phyloP scores from a whole-genome alignment of 2,797 vertebrate species.

The Melanotaenia nigrans region DNA sequence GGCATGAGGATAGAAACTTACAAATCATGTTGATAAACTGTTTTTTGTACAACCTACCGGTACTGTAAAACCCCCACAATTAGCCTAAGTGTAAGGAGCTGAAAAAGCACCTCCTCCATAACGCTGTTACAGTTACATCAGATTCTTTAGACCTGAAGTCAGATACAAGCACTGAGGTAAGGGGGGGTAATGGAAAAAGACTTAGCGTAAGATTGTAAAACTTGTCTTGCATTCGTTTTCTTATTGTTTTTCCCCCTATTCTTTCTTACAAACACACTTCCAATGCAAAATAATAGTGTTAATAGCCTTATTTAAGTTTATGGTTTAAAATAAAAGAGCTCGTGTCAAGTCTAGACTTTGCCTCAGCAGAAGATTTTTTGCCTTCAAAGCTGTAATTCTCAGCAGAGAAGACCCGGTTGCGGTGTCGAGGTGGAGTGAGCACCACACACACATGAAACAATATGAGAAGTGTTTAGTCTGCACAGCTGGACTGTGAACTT shows the following conservation, averaged over 20 bases:
- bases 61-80: too few species aligned
- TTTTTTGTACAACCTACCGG: too few species aligned
- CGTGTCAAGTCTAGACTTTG: conserved; percentile 32
- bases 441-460: conserved; percentile 38
- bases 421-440: conserved; percentile 37
- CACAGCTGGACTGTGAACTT: conserved; percentile 70
- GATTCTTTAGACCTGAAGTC: conserved; percentile 74
- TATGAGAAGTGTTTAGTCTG: conserved; percentile 79
- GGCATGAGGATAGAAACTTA: conserved; percentile 15
- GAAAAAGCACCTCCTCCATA: conserved; percentile 53
- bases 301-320: background rate
- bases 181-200: conserved; percentile 68
- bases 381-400: conserved; percentile 53
- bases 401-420: conserved; percentile 18
- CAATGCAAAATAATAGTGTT: background rate
- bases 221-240: conserved; percentile 39
- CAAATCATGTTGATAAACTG: background rate
- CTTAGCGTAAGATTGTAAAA: conserved; percentile 73
- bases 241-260: conserved; percentile 7
- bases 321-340: conserved; percentile 9
- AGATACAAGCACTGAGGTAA: conserved; percentile 55
- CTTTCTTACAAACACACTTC: conserved; percentile 6
- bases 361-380: conserved; percentile 19
- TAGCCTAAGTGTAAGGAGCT: conserved; percentile 36
- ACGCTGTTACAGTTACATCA: conserved; percentile 63